Evolutionary conservation across 2,888 invertebrate genomes (phyloP).

Genomic region (Cerastoderma edule): DNA sequence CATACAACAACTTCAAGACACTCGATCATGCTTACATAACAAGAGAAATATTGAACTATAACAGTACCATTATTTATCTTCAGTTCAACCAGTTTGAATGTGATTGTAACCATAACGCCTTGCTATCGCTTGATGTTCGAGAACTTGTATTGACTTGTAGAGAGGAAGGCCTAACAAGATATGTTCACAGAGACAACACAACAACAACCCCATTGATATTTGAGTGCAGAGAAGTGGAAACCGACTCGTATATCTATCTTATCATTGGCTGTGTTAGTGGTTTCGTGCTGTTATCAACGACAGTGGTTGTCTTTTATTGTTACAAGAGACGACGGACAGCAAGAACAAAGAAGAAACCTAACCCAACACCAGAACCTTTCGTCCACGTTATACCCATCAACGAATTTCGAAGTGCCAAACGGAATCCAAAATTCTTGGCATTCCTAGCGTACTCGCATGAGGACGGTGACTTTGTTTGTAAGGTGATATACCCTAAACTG

Average conservation of each 20-base stretch:
- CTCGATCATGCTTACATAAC: not conserved
- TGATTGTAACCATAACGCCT: not conserved
- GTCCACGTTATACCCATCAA: not conserved
- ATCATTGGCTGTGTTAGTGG: conserved; percentile 1
- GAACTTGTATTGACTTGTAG: not conserved
- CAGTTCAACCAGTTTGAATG: conserved; percentile 3
- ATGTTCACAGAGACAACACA: not conserved
- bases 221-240: not conserved
- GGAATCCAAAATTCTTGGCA: not conserved
- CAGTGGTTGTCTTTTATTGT: not conserved
- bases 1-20: not conserved
- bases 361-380: not conserved
- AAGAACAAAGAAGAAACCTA: not conserved
- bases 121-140: not conserved
- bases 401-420: not conserved
- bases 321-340: not conserved
- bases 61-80: not conserved
- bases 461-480: conserved; percentile 6
- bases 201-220: not conserved
- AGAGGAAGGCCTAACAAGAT: not conserved
- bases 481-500: not conserved
- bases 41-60: not conserved
- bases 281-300: not conserved
- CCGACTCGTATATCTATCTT: not conserved
- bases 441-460: conserved; percentile 10